Evolutionary conservation across 2,113 vertebrate genomes (phyloP).

Genomic region (Chloebia gouldiae): DNA sequence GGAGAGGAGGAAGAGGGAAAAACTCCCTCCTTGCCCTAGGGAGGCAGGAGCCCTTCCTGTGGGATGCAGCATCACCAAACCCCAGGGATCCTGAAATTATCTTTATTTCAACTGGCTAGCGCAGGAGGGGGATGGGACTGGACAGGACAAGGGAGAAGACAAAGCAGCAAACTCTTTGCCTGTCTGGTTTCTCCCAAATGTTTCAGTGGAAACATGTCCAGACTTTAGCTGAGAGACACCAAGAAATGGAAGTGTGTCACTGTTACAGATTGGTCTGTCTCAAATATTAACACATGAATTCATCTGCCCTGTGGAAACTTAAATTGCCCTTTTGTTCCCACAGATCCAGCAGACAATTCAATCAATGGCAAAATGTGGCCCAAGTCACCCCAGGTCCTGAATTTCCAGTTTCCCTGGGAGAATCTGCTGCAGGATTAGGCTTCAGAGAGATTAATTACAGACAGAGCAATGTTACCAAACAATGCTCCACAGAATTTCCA

Average conservation of each 20-base stretch:
- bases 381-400: not conserved
- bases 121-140: not conserved
- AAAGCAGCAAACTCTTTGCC: not conserved
- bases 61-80: not conserved
- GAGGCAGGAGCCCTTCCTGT: accelerated
- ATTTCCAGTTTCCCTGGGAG: not conserved
- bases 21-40: too few relatives aligned
- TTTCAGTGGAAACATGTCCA: not conserved
- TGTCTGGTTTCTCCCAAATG: not conserved
- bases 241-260: not conserved
- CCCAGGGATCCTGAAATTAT: not conserved
- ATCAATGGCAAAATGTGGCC: not conserved
- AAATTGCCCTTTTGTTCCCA: not conserved
- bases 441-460: not conserved
- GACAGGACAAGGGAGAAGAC: not conserved
- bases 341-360: not conserved
- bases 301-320: not conserved
- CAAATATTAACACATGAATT: not conserved
- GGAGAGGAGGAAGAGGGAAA: too few relatives aligned
- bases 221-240: not conserved
- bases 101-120: not conserved
- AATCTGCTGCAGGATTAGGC: not conserved
- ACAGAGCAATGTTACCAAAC: not conserved
- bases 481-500: not conserved
- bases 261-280: not conserved